Evolutionary conservation across 2,888 invertebrate genomes (phyloP).

Genomic region (Pristionchus japonicus): DNA sequence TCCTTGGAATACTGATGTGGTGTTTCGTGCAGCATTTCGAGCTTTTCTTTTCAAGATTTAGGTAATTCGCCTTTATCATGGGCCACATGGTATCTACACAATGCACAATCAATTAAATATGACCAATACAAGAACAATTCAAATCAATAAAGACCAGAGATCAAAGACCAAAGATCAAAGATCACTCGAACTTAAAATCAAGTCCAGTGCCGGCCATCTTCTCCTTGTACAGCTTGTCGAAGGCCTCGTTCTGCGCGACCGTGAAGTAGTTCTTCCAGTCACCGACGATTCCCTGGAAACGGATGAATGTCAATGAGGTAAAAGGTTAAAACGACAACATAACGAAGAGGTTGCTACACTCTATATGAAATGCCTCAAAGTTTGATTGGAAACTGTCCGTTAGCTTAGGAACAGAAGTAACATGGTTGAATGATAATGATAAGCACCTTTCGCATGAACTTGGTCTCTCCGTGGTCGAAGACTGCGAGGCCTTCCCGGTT

Average conservation of each 20-base stretch:
- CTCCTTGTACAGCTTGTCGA: slow-evolving; percentile 79
- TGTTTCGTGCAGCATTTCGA: neutral
- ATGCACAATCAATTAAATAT: neutral
- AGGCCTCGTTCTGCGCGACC: slow-evolving; percentile 82
- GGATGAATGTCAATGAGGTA: too few species aligned
- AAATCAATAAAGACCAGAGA: too few species aligned
- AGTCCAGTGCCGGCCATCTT: slow-evolving; percentile 56
- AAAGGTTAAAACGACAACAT: too few species aligned
- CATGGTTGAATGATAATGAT: too few species aligned
- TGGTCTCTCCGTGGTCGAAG: slow-evolving; percentile 58
- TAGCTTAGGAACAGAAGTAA: too few species aligned
- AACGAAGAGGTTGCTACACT: too few species aligned
- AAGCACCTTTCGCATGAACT: slow-evolving; percentile 67
- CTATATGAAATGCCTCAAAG: too few species aligned
- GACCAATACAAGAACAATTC: neutral
- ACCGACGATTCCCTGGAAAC: slow-evolving; percentile 79
- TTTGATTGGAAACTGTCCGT: too few species aligned
- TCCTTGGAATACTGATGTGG: too few species aligned
- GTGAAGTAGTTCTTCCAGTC: slow-evolving; percentile 88
- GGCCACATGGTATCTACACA: too few species aligned
- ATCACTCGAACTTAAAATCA: slow-evolving; percentile 50
- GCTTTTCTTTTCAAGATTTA: neutral
- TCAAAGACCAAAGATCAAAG: neutral
- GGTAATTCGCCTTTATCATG: too few species aligned
- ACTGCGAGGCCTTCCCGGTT: slow-evolving; percentile 78